Evolutionary conservation across 92 coral and sea anemone species (phyloP).

Genomic region (Actinostola sp.): DNA sequence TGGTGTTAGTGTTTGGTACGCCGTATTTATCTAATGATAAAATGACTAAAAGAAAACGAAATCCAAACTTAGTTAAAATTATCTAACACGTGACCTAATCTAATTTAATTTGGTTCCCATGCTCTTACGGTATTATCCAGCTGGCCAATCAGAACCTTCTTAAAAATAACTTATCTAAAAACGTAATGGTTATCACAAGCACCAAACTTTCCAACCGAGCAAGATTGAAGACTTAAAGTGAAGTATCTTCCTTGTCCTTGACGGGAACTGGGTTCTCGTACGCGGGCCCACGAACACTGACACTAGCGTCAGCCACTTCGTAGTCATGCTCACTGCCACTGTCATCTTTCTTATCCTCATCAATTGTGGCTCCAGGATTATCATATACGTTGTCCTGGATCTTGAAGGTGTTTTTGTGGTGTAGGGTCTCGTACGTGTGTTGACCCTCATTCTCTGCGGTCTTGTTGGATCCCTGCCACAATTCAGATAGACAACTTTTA

Average conservation of each 20-base stretch:
- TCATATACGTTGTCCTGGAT: not conserved
- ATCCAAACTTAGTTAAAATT: too few relatives aligned
- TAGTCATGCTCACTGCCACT: slow-evolving; percentile 16
- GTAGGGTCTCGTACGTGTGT: slow-evolving; percentile 9
- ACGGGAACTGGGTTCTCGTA: not conserved
- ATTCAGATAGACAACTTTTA: not conserved
- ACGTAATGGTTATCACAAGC: too few relatives aligned
- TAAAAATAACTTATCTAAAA: too few relatives aligned
- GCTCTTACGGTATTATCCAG: too few relatives aligned
- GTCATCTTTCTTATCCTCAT: not conserved
- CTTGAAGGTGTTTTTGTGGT: not conserved
- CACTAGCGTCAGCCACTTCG: slow-evolving; percentile 15
- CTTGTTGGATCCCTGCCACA: not conserved
- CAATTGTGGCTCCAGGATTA: not conserved
- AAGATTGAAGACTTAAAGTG: too few relatives aligned
- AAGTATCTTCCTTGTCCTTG: not conserved
- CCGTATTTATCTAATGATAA: too few relatives aligned
- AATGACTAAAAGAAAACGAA: too few relatives aligned
- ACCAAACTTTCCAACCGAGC: too few relatives aligned
- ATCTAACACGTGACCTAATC: too few relatives aligned
- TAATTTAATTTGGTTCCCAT: too few relatives aligned
- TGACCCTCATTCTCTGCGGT: not conserved
- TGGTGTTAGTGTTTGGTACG: too few relatives aligned
- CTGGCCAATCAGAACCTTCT: too few relatives aligned
- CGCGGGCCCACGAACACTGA: not conserved